Evolutionary conservation across 2,797 vertebrate genomes (phyloP).

Genomic region (Gymnodraco acuticeps): DNA sequence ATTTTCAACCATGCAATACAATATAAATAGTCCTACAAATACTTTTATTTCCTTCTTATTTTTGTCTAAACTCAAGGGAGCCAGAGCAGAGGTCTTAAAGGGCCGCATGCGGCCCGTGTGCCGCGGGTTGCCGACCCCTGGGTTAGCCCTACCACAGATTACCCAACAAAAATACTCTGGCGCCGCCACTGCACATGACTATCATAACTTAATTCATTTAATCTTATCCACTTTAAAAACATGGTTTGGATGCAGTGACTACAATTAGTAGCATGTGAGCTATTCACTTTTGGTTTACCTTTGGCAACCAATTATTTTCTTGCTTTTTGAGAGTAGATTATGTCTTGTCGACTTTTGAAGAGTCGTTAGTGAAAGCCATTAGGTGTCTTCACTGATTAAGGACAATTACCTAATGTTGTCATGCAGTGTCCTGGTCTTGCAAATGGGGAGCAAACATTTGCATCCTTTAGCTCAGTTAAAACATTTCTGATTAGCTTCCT

Average conservation of each 20-base stretch:
- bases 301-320: neutral
- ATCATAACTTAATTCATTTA: too few relatives aligned
- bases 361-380: neutral
- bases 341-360: neutral
- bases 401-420: neutral
- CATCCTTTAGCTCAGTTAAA: neutral
- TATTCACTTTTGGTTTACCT: neutral
- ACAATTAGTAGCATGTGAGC: neutral
- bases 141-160: too few relatives aligned
- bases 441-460: neutral
- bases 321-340: neutral
- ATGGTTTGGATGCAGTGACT: neutral
- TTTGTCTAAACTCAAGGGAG: too few relatives aligned
- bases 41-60: too few relatives aligned
- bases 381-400: constrained; percentile 2
- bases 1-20: too few relatives aligned
- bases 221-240: neutral
- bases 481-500: neutral
- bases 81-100: too few relatives aligned
- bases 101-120: too few relatives aligned
- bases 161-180: too few relatives aligned
- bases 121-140: too few relatives aligned
- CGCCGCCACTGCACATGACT: too few relatives aligned
- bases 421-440: neutral
- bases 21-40: too few relatives aligned